These are phyloP conservation scores for Cotesia typhae DNA, from an alignment of 1,140 invertebrate genomes.

Conservation along the genomic window DNA sequence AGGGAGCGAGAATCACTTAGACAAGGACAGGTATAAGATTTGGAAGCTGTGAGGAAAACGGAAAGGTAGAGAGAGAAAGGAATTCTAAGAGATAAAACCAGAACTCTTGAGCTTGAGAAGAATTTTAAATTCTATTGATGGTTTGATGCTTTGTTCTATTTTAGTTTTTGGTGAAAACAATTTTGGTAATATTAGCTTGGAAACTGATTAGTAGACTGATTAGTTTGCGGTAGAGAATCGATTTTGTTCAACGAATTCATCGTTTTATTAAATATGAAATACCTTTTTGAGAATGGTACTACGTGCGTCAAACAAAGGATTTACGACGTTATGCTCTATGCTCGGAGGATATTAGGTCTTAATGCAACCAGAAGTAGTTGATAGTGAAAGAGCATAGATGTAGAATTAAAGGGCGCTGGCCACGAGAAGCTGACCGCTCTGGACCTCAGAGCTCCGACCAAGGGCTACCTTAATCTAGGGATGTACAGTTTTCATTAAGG, in stretches of 20 bases:
- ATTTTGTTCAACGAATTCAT: too few relatives aligned
- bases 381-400: slow-evolving; percentile 24
- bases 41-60: background rate
- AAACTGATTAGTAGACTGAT: too few relatives aligned
- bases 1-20: background rate
- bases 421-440: slow-evolving; percentile 26
- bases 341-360: slow-evolving; percentile 32
- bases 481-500: slow-evolving; percentile 38
- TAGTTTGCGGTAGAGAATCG: too few relatives aligned
- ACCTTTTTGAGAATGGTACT: background rate
- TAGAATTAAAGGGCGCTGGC: slow-evolving; percentile 33
- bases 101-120: background rate
- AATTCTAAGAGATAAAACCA: too few relatives aligned
- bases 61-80: background rate
- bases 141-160: too few relatives aligned
- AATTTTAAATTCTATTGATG: too few relatives aligned
- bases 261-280: too few relatives aligned
- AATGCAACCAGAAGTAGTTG: slow-evolving; percentile 27
- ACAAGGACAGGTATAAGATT: background rate
- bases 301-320: slow-evolving; percentile 31
- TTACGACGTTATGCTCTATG: slow-evolving; percentile 29
- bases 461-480: slow-evolving; percentile 26
- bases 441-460: background rate
- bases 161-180: background rate
- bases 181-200: background rate